These are phyloP conservation scores for Oxygymnocypris stewartii DNA, from an alignment of 2,113 vertebrate genomes.

Conservation along the genomic window DNA sequence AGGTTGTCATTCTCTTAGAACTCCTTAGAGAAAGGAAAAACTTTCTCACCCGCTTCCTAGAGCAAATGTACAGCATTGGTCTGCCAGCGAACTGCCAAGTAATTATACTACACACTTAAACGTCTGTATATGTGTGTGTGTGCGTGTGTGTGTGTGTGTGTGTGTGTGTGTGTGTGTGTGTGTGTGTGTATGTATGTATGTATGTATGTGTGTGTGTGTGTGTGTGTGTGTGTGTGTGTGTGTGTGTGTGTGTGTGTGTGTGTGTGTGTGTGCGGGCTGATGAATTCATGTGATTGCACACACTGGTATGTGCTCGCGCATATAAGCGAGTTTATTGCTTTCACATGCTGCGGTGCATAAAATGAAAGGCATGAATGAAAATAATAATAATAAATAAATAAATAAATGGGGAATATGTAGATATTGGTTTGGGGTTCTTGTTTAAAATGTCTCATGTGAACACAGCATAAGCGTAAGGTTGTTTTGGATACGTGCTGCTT, in stretches of 20 bases:
- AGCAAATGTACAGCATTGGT: slow-evolving; percentile 6
- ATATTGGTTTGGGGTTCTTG: slow-evolving; percentile 33
- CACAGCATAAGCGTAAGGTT: slow-evolving; percentile 35
- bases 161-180: too few species aligned
- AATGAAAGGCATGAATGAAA: slow-evolving; percentile 3
- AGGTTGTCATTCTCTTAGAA: too few species aligned
- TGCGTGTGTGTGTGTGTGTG: too few species aligned
- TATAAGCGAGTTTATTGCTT: slow-evolving; percentile 40
- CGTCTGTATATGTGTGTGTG: too few species aligned
- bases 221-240: not conserved
- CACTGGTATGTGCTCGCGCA: slow-evolving; percentile 16
- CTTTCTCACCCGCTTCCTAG: slow-evolving; percentile 29
- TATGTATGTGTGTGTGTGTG: too few species aligned
- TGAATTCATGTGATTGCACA: slow-evolving; percentile 20
- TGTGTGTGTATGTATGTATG: too few species aligned
- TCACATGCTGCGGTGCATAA: slow-evolving; percentile 47
- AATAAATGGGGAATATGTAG: not conserved
- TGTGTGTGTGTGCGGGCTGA: slow-evolving; percentile 27
- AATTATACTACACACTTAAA: slow-evolving; percentile 54
- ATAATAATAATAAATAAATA: not conserved
- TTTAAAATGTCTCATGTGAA: slow-evolving; percentile 52
- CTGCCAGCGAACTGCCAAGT: slow-evolving; percentile 46
- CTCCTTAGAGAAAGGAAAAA: slow-evolving; percentile 14
- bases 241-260: slow-evolving; percentile 33
- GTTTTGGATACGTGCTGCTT: slow-evolving; percentile 62